Evolutionary conservation across 2,797 vertebrate genomes (phyloP).

Genomic region (Myripristis murdjan): DNA sequence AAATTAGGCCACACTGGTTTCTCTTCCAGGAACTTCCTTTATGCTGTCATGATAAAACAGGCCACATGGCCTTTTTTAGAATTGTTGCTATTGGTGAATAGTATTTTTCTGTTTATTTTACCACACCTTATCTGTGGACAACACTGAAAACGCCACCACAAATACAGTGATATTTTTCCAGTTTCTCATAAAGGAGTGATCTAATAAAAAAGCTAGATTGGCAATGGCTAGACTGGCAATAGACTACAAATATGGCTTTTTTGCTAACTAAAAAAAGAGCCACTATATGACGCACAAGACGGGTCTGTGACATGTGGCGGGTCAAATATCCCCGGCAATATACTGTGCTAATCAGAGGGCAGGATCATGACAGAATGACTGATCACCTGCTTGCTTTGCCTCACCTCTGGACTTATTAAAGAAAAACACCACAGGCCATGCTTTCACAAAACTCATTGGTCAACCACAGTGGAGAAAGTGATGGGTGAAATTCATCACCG

Average conservation of each 20-base stretch:
- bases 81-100: background rate
- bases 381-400: conserved; percentile 76
- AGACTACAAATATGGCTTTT: conserved; percentile 34
- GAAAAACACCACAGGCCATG: conserved; percentile 78
- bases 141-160: conserved; percentile 20
- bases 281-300: conserved; percentile 21
- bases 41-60: background rate
- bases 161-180: conserved; percentile 17
- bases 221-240: conserved; percentile 5
- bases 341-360: conserved; percentile 66
- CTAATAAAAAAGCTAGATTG: conserved; percentile 13
- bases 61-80: background rate
- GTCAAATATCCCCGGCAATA: conserved; percentile 68
- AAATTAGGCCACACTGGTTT: background rate
- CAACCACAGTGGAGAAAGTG: conserved; percentile 67
- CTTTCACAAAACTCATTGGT: conserved; percentile 72
- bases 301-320: conserved; percentile 51
- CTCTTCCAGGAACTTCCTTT: background rate
- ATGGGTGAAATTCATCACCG: conserved; percentile 80
- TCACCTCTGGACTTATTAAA: conserved; percentile 85
- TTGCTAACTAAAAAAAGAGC: conserved; percentile 29
- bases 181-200: conserved; percentile 14
- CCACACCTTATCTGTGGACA: conserved; percentile 12
- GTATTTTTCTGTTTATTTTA: conserved; percentile 9
- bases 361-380: conserved; percentile 76